Percentiles rank a stretch among this genome's conserved stretches.
phyloP scores from a whole-genome alignment of 2,888 invertebrate species.

The Eristalis intricaria region DNA sequence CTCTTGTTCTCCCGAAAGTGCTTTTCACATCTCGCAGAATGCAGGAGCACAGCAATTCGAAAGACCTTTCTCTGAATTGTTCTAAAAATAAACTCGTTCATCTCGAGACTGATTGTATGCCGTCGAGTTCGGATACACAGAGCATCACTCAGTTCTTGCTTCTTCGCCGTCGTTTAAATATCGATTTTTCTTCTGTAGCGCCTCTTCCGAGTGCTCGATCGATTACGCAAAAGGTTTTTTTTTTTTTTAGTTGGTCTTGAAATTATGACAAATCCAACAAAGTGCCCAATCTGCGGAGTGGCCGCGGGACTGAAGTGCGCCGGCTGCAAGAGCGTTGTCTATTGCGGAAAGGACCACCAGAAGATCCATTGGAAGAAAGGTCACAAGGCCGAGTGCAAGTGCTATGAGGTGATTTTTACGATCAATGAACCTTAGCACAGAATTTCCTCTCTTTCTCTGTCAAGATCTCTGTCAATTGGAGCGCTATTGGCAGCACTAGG shows the following conservation, averaged over 20 bases:
- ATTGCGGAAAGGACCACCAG: slow-evolving; percentile 88
- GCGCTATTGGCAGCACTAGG: neutral
- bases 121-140: neutral
- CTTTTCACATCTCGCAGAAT: neutral
- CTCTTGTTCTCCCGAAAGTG: neutral
- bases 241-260: slow-evolving; percentile 2
- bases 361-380: slow-evolving; percentile 87
- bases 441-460: neutral
- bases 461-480: slow-evolving; percentile 28
- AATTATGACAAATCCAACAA: slow-evolving; percentile 75
- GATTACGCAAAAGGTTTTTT: slow-evolving; percentile 64
- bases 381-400: slow-evolving; percentile 85
- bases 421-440: neutral
- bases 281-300: slow-evolving; percentile 85
- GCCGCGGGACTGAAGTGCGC: slow-evolving; percentile 86
- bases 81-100: slow-evolving; percentile 50
- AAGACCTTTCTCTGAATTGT: slow-evolving; percentile 21
- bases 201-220: neutral
- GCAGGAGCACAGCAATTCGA: slow-evolving; percentile 13
- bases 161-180: slow-evolving; percentile 18
- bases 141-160: slow-evolving; percentile 24
- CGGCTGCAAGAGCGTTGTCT: slow-evolving; percentile 86
- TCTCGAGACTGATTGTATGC: neutral
- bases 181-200: neutral
- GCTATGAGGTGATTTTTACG: slow-evolving; percentile 77